Conservation (phyloP, 1,140 invertebrate species). For the Sitobion miscanthi region DNA sequence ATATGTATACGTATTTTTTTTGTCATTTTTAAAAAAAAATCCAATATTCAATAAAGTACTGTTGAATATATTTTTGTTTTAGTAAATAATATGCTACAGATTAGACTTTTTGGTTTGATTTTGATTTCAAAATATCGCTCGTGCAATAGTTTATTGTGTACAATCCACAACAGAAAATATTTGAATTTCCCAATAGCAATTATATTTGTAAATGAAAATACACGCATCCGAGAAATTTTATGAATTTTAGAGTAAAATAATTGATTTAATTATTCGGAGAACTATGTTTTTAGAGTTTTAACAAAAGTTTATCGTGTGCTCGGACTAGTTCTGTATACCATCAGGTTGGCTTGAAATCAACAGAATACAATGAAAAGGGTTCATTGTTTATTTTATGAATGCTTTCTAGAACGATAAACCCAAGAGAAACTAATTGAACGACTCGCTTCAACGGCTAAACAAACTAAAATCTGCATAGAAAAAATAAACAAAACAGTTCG, state of each 20-base stretch:
- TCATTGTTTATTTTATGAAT: conserved; percentile 37
- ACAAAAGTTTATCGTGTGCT: background rate
- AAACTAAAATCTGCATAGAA: conserved; percentile 29
- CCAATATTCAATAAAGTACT: background rate
- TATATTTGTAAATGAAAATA: background rate
- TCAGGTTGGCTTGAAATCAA: conserved; percentile 33
- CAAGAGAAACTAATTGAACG: conserved; percentile 34
- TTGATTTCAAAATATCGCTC: background rate
- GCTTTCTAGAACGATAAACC: conserved; percentile 36
- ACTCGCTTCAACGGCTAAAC: background rate
- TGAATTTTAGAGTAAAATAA: background rate
- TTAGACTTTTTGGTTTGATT: background rate
- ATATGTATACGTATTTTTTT: no score
- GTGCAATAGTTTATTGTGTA: background rate
- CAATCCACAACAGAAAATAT: background rate
- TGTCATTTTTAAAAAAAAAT: background rate
- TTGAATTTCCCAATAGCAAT: background rate
- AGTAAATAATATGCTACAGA: background rate
- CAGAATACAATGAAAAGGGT: conserved; percentile 24
- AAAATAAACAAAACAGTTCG: conserved; percentile 5
- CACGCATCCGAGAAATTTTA: background rate
- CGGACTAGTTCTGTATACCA: background rate
- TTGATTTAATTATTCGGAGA: background rate
- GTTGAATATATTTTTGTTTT: background rate
- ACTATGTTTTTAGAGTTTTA: background rate